A percentile compares a stretch with the other conserved stretches of the same genome.
Evolutionary conservation across 2,888 invertebrate species (phyloP).

Genomic region (Lamellibrachia satsuma): DNA sequence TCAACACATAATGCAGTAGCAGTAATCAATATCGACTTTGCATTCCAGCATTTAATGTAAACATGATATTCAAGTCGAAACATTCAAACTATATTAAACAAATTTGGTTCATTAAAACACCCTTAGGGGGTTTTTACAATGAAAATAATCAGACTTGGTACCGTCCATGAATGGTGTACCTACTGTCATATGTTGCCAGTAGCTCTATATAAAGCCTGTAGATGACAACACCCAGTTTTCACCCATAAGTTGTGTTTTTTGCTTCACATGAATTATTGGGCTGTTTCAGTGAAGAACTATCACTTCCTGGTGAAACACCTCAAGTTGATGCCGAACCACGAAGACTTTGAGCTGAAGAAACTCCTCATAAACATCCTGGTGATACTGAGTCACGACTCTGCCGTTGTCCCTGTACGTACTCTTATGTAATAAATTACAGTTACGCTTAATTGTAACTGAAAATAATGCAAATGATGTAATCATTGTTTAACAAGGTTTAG

Average conservation of each 20-base stretch:
- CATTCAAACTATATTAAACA: too few relatives aligned
- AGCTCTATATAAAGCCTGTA: not conserved
- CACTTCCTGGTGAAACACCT: slow-evolving; percentile 62
- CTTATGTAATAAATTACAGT: not conserved
- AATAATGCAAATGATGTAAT: slow-evolving; percentile 5
- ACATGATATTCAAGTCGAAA: too few relatives aligned
- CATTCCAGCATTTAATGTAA: too few relatives aligned
- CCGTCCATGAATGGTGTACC: not conserved
- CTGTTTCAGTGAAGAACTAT: slow-evolving; percentile 63
- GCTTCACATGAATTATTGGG: not conserved
- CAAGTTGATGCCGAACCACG: slow-evolving; percentile 59
- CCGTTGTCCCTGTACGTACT: slow-evolving; percentile 53
- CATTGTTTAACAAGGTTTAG: not conserved
- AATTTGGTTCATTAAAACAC: too few relatives aligned
- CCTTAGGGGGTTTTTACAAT: too few relatives aligned
- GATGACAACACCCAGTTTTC: not conserved
- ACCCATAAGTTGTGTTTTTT: not conserved
- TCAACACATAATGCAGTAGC: too few relatives aligned
- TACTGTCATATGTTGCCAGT: not conserved
- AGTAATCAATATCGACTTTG: too few relatives aligned
- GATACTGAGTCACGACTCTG: slow-evolving; percentile 56
- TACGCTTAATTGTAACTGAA: too few relatives aligned
- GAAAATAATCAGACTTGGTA: too few relatives aligned
- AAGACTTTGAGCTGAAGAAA: slow-evolving; percentile 66
- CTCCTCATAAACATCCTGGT: slow-evolving; percentile 62